Percentiles rank a stretch among this genome's conserved stretches.
phyloP scores from a whole-genome alignment of 2,113 vertebrate species.

The Eonycteris spelaea region DNA sequence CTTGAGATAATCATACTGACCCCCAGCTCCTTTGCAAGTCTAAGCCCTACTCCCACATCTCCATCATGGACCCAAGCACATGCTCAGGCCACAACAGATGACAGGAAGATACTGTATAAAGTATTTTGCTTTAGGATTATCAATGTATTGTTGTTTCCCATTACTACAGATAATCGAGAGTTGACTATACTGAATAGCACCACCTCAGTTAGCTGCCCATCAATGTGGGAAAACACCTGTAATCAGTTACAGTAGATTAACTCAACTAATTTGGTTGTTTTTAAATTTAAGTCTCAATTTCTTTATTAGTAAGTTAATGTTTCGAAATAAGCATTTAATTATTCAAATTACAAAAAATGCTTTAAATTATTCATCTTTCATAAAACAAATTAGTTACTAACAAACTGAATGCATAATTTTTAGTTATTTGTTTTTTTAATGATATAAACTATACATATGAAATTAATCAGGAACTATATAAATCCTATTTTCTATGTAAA shows the following conservation, averaged over 20 bases:
- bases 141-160: neutral
- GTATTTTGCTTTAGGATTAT: slow-evolving; percentile 23
- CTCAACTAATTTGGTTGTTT: slow-evolving; percentile 22
- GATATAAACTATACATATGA: neutral
- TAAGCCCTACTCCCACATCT: neutral
- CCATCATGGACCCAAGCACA: slow-evolving; percentile 41
- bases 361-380: slow-evolving; percentile 25
- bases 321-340: slow-evolving; percentile 32
- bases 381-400: slow-evolving; percentile 41
- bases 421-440: neutral
- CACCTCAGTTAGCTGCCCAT: slow-evolving; percentile 33
- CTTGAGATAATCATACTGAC: neutral
- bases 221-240: slow-evolving; percentile 23
- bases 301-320: slow-evolving; percentile 16
- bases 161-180: slow-evolving; percentile 32
- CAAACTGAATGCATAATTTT: slow-evolving; percentile 31
- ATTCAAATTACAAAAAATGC: slow-evolving; percentile 26
- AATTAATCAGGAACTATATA: slow-evolving; percentile 14
- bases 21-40: slow-evolving; percentile 17
- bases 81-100: slow-evolving; percentile 24
- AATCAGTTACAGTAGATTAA: slow-evolving; percentile 37
- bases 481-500: neutral
- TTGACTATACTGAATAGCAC: slow-evolving; percentile 17
- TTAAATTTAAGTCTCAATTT: neutral
- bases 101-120: neutral